Evolutionary conservation across 1,140 invertebrate species (phyloP).

Genomic region (Euura saliciscinereae): DNA sequence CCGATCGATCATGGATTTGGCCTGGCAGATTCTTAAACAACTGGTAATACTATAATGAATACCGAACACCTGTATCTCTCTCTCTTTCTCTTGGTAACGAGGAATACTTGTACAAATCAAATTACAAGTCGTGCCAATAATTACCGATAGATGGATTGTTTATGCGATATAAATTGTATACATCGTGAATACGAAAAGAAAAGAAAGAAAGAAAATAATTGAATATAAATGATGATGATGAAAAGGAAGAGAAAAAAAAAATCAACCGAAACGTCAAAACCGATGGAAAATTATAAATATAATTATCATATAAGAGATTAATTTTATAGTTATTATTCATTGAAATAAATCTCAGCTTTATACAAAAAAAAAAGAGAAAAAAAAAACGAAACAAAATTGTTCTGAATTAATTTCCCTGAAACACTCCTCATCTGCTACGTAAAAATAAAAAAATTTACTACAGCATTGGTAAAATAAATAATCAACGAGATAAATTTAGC

Average conservation of each 20-base stretch:
- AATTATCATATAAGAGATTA: slow-evolving; percentile 54
- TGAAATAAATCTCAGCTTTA: slow-evolving; percentile 57
- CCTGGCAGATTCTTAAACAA: neutral
- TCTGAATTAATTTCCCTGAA: no score
- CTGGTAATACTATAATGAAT: neutral
- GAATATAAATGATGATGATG: slow-evolving; percentile 1
- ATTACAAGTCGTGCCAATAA: slow-evolving; percentile 9
- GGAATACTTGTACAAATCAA: neutral
- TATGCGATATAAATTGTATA: slow-evolving; percentile 19
- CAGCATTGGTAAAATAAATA: no score
- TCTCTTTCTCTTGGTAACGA: neutral
- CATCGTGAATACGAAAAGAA: slow-evolving; percentile 25
- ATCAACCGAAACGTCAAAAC: neutral
- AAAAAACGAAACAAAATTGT: no score
- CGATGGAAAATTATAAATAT: slow-evolving; percentile 41
- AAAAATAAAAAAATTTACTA: no score
- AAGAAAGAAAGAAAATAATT: slow-evolving; percentile 29
- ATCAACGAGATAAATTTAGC: no score
- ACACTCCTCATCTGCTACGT: no score
- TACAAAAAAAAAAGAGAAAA: slow-evolving; percentile 21
- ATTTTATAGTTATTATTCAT: slow-evolving; percentile 54
- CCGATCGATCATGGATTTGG: neutral
- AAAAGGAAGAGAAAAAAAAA: neutral
- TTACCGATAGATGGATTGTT: slow-evolving; percentile 15
- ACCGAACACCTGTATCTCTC: no score